Evolutionary conservation across 2,888 invertebrate genomes (phyloP).

Genomic region (Heliconius hortense): DNA sequence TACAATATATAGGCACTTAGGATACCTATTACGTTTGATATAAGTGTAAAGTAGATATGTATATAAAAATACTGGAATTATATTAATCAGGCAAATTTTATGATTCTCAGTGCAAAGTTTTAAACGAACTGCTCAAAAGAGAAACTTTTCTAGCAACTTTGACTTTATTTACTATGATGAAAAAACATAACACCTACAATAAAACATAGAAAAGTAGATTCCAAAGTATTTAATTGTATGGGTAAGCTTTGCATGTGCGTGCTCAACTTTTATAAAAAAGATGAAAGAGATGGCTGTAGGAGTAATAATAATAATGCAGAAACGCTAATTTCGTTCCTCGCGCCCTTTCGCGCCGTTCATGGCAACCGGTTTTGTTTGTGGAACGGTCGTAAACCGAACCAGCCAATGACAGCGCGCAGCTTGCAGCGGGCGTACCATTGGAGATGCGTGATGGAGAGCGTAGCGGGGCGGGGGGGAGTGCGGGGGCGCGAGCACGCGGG

Average conservation of each 20-base stretch:
- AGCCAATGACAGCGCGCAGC: conserved; percentile 61
- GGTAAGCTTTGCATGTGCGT: background rate
- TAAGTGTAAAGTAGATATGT: background rate
- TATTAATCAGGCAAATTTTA: background rate
- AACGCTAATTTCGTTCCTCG: conserved; percentile 72
- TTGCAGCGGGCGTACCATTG: conserved; percentile 73
- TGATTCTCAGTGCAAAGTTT: background rate
- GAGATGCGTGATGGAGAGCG: conserved; percentile 67
- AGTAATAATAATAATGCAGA: conserved; percentile 64
- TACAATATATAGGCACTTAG: background rate
- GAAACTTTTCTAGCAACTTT: background rate
- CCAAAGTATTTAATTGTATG: conserved; percentile 4
- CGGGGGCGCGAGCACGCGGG: conserved; percentile 54
- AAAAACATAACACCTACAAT: conserved; percentile 7
- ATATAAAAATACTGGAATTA: background rate
- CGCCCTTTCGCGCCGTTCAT: conserved; percentile 75
- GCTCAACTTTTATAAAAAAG: conserved; percentile 15
- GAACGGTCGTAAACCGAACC: conserved; percentile 68
- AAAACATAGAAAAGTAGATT: conserved; percentile 11
- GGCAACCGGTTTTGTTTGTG: conserved; percentile 79
- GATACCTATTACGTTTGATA: background rate
- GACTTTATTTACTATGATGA: background rate
- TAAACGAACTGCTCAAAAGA: background rate
- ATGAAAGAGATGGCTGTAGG: conserved; percentile 58
- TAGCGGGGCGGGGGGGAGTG: conserved; percentile 53